Percentiles rank a stretch among this genome's conserved stretches.
Evolutionary conservation across 2,113 vertebrate genomes (phyloP).

Genomic region (Coptodon bakossiorum): DNA sequence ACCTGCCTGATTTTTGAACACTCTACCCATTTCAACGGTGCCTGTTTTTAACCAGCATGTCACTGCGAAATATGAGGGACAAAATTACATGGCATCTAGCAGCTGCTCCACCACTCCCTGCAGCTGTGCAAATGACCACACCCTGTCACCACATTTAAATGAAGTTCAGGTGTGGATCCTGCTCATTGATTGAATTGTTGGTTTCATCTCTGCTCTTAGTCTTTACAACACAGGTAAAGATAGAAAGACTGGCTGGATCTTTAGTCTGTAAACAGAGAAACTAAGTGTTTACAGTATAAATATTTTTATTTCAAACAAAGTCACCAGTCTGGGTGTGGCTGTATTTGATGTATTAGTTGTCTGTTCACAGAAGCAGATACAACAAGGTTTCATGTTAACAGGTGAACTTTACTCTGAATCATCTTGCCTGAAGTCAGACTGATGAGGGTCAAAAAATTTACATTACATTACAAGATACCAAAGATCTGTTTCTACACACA

Average conservation of each 20-base stretch:
- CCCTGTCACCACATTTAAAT: not conserved
- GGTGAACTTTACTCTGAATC: not conserved
- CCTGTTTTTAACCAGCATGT: not conserved
- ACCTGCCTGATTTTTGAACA: not conserved
- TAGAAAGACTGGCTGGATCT: not conserved
- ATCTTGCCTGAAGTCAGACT: not conserved
- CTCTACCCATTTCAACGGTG: not conserved
- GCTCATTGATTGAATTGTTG: not conserved
- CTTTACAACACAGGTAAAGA: not conserved
- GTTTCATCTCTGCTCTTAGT: not conserved
- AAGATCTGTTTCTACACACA: not conserved
- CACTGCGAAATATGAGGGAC: not conserved
- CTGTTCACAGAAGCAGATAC: not conserved
- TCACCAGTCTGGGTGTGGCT: not conserved
- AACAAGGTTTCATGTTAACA: not conserved
- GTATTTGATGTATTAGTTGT: not conserved
- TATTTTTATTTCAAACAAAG: not conserved
- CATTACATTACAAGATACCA: not conserved
- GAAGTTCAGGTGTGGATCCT: not conserved
- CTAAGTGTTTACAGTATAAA: not conserved
- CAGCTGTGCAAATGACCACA: not conserved
- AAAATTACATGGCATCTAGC: not conserved
- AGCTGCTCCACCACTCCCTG: not conserved
- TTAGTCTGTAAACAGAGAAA: not conserved
- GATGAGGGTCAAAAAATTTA: not conserved